A percentile compares a stretch with the other conserved stretches of the same genome.
Evolutionary conservation across 1,140 invertebrate species (phyloP).

Genomic region (Araneus ventricosus): DNA sequence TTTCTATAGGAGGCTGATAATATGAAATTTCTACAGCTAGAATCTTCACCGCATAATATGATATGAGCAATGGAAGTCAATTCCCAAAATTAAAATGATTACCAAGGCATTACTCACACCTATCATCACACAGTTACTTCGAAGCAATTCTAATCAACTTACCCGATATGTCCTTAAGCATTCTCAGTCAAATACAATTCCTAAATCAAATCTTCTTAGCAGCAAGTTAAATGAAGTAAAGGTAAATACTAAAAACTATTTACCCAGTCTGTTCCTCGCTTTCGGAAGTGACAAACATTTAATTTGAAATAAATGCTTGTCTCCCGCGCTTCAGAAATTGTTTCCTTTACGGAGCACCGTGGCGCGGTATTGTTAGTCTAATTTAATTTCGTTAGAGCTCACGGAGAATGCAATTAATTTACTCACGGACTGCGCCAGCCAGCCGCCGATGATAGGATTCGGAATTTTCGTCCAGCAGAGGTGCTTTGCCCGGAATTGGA

Average conservation of each 20-base stretch:
- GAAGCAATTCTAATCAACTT: too few species aligned
- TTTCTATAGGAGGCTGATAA: too few species aligned
- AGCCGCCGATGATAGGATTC: background rate
- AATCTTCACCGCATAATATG: too few species aligned
- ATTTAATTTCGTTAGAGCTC: slow-evolving; percentile 51
- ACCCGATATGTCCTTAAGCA: too few species aligned
- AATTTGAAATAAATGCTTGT: slow-evolving; percentile 50
- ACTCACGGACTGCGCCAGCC: background rate
- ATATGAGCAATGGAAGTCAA: too few species aligned
- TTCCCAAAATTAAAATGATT: too few species aligned
- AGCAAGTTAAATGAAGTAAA: background rate
- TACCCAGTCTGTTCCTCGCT: background rate
- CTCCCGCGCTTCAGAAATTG: background rate
- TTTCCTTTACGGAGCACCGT: background rate
- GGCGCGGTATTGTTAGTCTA: background rate
- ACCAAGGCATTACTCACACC: too few species aligned
- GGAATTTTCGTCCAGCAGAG: background rate
- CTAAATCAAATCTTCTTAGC: background rate
- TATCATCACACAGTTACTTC: too few species aligned
- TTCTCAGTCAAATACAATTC: background rate
- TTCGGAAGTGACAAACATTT: slow-evolving; percentile 12
- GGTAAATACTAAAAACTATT: background rate
- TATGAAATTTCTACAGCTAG: too few species aligned
- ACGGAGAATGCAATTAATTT: slow-evolving; percentile 63
- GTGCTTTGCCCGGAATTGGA: background rate